Conservation (phyloP, 2,113 vertebrate genomes). For the Speoplatyrhinus poulsoni region DNA sequence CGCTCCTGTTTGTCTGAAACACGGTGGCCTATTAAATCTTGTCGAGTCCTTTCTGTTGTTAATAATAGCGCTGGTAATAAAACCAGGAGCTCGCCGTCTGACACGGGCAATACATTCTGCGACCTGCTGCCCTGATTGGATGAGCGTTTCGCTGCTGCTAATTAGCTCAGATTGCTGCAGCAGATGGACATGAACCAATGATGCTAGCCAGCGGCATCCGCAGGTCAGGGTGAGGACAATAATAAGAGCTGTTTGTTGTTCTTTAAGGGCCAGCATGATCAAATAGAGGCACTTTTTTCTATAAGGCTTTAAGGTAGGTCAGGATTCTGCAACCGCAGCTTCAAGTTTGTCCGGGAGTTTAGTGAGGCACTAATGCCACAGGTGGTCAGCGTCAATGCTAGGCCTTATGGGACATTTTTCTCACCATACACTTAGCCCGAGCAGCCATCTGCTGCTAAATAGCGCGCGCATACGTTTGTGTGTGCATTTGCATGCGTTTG, state of each 20-base stretch:
- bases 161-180: slow-evolving; percentile 62
- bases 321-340: slow-evolving; percentile 1
- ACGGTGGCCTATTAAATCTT: too few species aligned
- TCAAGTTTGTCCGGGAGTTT: slow-evolving; percentile 24
- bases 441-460: slow-evolving; percentile 46
- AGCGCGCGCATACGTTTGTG: slow-evolving; percentile 1
- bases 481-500: background rate
- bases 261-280: slow-evolving; percentile 45
- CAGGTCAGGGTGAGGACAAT: slow-evolving; percentile 53
- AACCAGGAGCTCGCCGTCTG: background rate
- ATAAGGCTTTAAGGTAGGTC: slow-evolving; percentile 41
- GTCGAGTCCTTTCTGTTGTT: background rate
- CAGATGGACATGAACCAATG: slow-evolving; percentile 64
- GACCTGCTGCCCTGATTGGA: slow-evolving; percentile 46
- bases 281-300: slow-evolving; percentile 55
- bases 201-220: slow-evolving; percentile 50
- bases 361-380: slow-evolving; percentile 35
- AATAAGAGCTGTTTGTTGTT: slow-evolving; percentile 38
- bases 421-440: slow-evolving; percentile 29
- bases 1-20: too few species aligned
- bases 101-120: background rate
- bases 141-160: slow-evolving; percentile 51
- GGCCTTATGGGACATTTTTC: slow-evolving; percentile 41
- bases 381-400: slow-evolving; percentile 43
- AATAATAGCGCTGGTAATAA: slow-evolving; percentile 40